A percentile compares a stretch with the other conserved stretches of the same genome.
These are phyloP conservation scores for Nudaria mundana DNA, from an alignment of 2,888 invertebrate species.

Conservation along the genomic window DNA sequence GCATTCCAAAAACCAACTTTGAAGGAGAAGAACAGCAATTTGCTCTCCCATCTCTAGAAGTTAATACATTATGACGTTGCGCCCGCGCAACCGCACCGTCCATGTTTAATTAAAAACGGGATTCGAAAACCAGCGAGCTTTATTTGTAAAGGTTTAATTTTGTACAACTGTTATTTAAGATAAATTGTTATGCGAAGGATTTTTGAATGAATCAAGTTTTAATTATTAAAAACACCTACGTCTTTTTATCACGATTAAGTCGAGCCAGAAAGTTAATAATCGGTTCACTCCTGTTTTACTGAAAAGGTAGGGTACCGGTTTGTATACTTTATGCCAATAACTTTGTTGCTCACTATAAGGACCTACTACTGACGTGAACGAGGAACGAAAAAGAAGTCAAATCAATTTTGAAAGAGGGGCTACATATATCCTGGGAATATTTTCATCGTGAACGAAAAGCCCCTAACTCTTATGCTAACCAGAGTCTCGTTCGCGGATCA, in stretches of 20 bases:
- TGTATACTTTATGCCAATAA: too few relatives aligned
- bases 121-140: slow-evolving; percentile 36
- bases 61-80: slow-evolving; percentile 32
- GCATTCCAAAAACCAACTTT: slow-evolving; percentile 33
- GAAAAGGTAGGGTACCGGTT: too few relatives aligned
- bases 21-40: slow-evolving; percentile 34
- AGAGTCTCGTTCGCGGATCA: too few relatives aligned
- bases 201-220: slow-evolving; percentile 10
- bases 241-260: neutral
- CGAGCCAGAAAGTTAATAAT: neutral
- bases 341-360: too few relatives aligned
- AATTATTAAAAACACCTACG: neutral
- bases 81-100: slow-evolving; percentile 25
- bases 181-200: slow-evolving; percentile 9
- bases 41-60: slow-evolving; percentile 28
- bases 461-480: too few relatives aligned
- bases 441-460: too few relatives aligned
- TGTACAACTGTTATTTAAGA: slow-evolving; percentile 24
- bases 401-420: too few relatives aligned
- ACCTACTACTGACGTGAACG: too few relatives aligned
- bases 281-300: too few relatives aligned
- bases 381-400: too few relatives aligned
- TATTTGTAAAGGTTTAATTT: slow-evolving; percentile 35
- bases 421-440: too few relatives aligned
- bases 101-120: slow-evolving; percentile 45